phyloP scores from a whole-genome alignment of 2,888 invertebrate genomes.

The Geophilus truncorum region DNA sequence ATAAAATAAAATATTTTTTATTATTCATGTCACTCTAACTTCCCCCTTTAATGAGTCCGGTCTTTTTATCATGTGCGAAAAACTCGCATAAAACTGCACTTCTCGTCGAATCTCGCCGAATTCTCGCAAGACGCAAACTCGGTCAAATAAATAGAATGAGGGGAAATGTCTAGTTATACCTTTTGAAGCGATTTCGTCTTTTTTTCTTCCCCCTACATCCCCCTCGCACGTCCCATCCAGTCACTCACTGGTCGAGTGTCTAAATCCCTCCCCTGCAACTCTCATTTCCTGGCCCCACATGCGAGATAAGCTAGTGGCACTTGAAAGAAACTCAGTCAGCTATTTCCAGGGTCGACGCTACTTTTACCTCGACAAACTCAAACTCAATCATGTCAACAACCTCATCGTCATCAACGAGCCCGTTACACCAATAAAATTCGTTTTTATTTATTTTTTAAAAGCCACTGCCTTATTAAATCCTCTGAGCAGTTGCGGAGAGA shows the following conservation, averaged over 20 bases:
- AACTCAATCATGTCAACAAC: constrained; percentile 18
- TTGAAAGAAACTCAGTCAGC: constrained; percentile 1
- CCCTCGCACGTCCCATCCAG: not conserved
- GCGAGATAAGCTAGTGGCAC: not conserved
- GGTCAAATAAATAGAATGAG: not conserved
- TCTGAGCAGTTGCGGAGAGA: no score
- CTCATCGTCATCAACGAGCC: not conserved
- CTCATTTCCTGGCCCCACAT: constrained; percentile 13
- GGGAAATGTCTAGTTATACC: not conserved
- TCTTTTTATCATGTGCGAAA: no score
- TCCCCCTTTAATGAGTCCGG: no score
- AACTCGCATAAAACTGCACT: no score
- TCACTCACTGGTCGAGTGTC: not conserved
- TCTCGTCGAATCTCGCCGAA: no score
- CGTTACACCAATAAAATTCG: not conserved
- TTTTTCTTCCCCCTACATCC: no score
- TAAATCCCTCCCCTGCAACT: constrained; percentile 25
- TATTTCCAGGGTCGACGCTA: not conserved
- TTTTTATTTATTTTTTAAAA: not conserved
- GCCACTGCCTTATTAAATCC: no score
- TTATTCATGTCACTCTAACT: not conserved
- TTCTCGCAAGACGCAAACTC: not conserved
- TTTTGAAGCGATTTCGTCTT: no score
- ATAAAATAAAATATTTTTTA: not conserved
- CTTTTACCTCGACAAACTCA: not conserved